Base-by-base conservation (phyloP, 2,888 invertebrate genomes). In the Ormia ochracea region DNA sequence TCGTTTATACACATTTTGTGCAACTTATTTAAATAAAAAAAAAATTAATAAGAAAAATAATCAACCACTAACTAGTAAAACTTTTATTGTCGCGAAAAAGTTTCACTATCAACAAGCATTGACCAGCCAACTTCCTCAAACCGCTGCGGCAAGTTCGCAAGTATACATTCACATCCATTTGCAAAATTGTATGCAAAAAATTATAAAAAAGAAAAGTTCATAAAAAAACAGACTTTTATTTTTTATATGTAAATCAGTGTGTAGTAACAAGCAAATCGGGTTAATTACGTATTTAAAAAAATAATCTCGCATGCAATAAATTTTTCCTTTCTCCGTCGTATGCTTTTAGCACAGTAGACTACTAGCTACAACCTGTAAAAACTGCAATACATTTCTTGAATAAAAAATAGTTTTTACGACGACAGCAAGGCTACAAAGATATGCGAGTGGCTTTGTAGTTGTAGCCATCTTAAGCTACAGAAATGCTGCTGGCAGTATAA, bases 61-160 rank as follows among this genome's bases (percentile, higher is more conserved):
- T 17, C 17, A 41, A 17, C 3, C 3, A 28, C 10, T 9, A 19
- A 28, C 17, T n/a, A 50, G 21, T 48, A 56, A 48, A 66, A 66
- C 6, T 48, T 23, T 56, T 56, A 69, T 41, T 61, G 69, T 61
- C 33, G 36, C 41, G 17, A 36, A 73, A 58, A 52, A 59, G 52
- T 75, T 75, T 75, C 75, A 52, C 75, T 54, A 43, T 52, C 52
- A 17, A 43, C 17, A 52, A 48, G 26, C 17, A n/a, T 12, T n/a
- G 5, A 66, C 10, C 66, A 74, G 50, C 66, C 45, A n/a, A n/a
- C n/a, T 74, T 43, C 66, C 23, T 50, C 43, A 26, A 59, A n/a
- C 28, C 28, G 59, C 21, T 26, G 4, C 4, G 12, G 19, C 6
- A 28, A 28, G 28, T 28, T 5, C 3, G 3, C 6, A n/a, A 12